Evolutionary conservation across 2,888 invertebrate genomes (phyloP).

Genomic region (Antheraea assamensis): DNA sequence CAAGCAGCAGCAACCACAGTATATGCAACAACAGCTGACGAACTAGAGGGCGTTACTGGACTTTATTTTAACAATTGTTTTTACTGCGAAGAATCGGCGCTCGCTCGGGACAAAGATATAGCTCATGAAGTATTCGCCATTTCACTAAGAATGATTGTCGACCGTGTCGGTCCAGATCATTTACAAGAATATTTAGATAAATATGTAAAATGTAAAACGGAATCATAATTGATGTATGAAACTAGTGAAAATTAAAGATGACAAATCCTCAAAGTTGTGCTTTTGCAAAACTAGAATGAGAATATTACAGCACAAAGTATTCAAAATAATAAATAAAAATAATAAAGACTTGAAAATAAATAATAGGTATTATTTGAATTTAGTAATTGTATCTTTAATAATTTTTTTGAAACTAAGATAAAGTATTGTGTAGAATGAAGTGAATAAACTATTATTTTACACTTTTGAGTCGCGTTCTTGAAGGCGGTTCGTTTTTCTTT

Average conservation of each 20-base stretch:
- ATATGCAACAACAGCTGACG: conserved; percentile 93
- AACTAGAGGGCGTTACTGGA: conserved; percentile 92
- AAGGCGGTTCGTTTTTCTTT: too few relatives aligned
- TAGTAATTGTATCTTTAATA: too few relatives aligned
- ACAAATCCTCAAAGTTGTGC: neutral
- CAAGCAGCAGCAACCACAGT: conserved; percentile 96
- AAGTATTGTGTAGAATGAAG: too few relatives aligned
- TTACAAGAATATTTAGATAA: conserved; percentile 58
- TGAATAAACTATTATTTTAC: too few relatives aligned
- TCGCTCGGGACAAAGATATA: conserved; percentile 85
- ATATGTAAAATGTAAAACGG: conserved; percentile 35
- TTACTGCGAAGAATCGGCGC: conserved; percentile 88
- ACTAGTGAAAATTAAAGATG: neutral
- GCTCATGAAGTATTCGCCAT: conserved; percentile 88
- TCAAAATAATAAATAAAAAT: too few relatives aligned
- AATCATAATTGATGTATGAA: conserved; percentile 3
- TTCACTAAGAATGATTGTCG: conserved; percentile 86
- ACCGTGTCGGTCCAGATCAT: conserved; percentile 46
- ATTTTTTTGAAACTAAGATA: too few relatives aligned
- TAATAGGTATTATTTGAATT: too few relatives aligned
- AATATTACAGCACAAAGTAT: neutral
- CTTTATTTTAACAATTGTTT: conserved; percentile 98
- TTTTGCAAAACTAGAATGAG: neutral
- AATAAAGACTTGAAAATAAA: too few relatives aligned
- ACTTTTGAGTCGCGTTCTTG: too few relatives aligned